Percentiles rank a stretch among this genome's conserved stretches.
These are phyloP conservation scores for Lepisosteus osseus DNA, from an alignment of 2,113 vertebrate genomes.

Conservation along the genomic window DNA sequence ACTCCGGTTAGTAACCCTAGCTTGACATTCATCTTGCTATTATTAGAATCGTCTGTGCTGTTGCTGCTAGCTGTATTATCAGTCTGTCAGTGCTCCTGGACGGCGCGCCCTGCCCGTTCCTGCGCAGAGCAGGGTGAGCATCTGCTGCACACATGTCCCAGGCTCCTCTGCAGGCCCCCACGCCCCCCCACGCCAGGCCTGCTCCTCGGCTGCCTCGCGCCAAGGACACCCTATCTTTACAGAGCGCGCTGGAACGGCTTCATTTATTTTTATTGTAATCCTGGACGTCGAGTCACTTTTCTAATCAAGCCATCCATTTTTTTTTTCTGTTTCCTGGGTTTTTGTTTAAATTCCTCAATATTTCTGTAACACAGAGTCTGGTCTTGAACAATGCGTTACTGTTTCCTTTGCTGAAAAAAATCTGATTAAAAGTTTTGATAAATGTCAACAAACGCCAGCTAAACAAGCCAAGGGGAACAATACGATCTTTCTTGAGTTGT, in stretches of 20 bases:
- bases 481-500: no score
- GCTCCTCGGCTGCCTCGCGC: no score
- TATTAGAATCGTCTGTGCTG: no score
- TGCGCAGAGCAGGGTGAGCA: no score
- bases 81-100: no score
- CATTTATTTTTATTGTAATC: slow-evolving; percentile 50
- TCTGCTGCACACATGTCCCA: no score
- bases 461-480: neutral
- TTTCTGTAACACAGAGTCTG: slow-evolving; percentile 23
- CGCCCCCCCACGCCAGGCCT: no score
- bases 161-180: no score
- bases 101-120: no score
- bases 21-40: no score
- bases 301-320: slow-evolving; percentile 42
- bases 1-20: no score
- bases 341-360: slow-evolving; percentile 34
- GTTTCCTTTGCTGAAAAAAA: slow-evolving; percentile 22
- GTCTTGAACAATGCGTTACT: slow-evolving; percentile 44
- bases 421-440: slow-evolving; percentile 23
- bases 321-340: slow-evolving; percentile 12
- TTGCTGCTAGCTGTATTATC: no score
- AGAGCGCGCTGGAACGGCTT: neutral
- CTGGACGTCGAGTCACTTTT: slow-evolving; percentile 42
- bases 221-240: slow-evolving; percentile 9
- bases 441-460: slow-evolving; percentile 10